Evolutionary conservation across 2,888 invertebrate species (phyloP), one percentile per base, ranked within the genome.

Genomic region (Liopterus haemorrhoidalis): DNA sequence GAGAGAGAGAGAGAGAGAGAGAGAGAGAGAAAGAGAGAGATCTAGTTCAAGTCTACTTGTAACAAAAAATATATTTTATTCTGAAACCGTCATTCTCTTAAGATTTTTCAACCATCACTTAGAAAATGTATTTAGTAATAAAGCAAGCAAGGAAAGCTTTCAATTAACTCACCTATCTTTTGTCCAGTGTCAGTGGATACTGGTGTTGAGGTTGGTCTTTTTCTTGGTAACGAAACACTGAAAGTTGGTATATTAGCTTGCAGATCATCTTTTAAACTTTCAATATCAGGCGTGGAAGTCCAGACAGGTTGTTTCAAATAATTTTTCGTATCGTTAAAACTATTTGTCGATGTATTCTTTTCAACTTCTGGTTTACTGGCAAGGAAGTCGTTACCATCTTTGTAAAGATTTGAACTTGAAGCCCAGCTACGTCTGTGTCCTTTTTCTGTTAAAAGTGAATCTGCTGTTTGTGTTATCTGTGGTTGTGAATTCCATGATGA

Each of bases 211-310:
- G 79, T 78, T 51, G 75, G 73, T 56, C 79, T 74, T 53, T 81
- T 71, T 59, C 75, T 74, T 37, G 85, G 84, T 57, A 84, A 69
- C 54, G 78, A 80, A 49, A 85, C 69, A 65, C 78, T 83, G 56
- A 85, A 70, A 36, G 82, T 82, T 27, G 66, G 67, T 56, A 81
- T 75, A 52, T 69, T 70, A 37, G 82, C 76, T 57, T 76, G 78
- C 48, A 78, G 71, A 57, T 74, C 73, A 54, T 77, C 77, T 56
- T 69, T 65, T 59, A 73, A 68, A 54, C 79, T 78, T 50, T 81
- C 82, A 63, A 88, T 72, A 70, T 88, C 87, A 56, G 86, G 85
- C 54, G 87, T 85, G 54, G 88, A 89, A 60, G 83, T 84, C 88
- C 88, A 89, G 56, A 79, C 70, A 35, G 67, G 66, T 43, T 59